phyloP scores from a whole-genome alignment of 2,113 vertebrate species.

The Nymphicus hollandicus region DNA sequence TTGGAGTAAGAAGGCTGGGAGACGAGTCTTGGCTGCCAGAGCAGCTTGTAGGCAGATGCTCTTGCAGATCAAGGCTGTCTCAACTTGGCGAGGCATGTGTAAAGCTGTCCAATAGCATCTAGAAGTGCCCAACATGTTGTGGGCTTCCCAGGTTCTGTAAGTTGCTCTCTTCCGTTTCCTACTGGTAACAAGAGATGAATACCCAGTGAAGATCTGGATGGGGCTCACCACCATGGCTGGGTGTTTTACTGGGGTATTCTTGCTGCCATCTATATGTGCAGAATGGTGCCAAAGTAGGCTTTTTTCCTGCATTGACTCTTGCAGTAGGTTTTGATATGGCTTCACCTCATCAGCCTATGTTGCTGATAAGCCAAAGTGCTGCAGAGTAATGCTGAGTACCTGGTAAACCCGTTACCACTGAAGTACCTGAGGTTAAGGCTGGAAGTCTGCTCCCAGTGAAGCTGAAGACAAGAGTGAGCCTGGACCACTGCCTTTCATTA shows the following conservation, averaged over 20 bases:
- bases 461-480: not conserved
- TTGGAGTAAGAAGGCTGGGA: not conserved
- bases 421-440: not conserved
- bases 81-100: fast-evolving
- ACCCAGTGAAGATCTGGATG: not conserved
- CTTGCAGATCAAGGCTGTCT: not conserved
- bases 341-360: not conserved
- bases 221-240: not conserved
- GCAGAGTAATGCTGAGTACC: not conserved
- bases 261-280: not conserved
- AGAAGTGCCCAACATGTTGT: not conserved
- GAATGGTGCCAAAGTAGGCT: not conserved
- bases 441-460: not conserved
- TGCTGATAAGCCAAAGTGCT: not conserved
- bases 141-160: not conserved
- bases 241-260: not conserved
- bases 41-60: not conserved
- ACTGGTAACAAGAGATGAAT: not conserved
- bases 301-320: not conserved
- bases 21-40: not conserved
- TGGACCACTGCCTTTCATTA: not conserved
- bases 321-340: not conserved
- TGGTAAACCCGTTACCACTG: not conserved
- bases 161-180: not conserved
- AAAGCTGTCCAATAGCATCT: not conserved